Evolutionary conservation across 2,113 vertebrate species (phyloP).

Genomic region (Cervus canadensis): DNA sequence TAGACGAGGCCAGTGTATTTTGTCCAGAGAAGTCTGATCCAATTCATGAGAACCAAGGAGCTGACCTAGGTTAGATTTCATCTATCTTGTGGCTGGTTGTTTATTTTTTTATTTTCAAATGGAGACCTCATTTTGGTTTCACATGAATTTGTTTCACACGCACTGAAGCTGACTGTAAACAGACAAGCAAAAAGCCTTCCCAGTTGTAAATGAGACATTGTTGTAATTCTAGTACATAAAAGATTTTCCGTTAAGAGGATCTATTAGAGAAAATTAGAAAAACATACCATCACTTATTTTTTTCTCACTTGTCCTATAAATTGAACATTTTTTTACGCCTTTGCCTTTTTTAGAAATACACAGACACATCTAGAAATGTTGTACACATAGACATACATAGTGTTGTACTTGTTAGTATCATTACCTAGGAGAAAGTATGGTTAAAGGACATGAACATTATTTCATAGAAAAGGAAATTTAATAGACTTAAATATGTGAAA

Average conservation of each 20-base stretch:
- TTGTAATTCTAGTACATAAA: neutral
- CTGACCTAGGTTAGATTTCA: neutral
- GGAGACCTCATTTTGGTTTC: neutral
- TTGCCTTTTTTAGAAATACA: neutral
- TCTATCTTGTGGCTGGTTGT: neutral
- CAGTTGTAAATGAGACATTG: neutral
- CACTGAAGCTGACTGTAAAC: neutral
- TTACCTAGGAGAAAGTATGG: neutral
- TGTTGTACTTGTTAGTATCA: neutral
- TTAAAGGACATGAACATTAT: neutral
- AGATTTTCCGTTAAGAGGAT: neutral
- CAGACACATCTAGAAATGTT: neutral
- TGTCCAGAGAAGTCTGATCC: neutral
- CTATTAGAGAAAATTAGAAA: neutral
- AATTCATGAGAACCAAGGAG: neutral
- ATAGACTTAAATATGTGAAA: neutral
- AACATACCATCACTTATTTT: neutral
- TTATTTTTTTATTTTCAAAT: neutral
- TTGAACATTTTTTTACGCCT: neutral
- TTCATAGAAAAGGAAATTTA: neutral
- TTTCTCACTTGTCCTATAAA: fast-evolving
- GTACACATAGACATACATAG: neutral
- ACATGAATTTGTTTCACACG: neutral
- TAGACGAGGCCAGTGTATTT: fast-evolving
- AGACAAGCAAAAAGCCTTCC: neutral